These are phyloP conservation scores for Myotis pilosus DNA, from an alignment of 2,797 vertebrate species.

Conservation along the genomic window DNA sequence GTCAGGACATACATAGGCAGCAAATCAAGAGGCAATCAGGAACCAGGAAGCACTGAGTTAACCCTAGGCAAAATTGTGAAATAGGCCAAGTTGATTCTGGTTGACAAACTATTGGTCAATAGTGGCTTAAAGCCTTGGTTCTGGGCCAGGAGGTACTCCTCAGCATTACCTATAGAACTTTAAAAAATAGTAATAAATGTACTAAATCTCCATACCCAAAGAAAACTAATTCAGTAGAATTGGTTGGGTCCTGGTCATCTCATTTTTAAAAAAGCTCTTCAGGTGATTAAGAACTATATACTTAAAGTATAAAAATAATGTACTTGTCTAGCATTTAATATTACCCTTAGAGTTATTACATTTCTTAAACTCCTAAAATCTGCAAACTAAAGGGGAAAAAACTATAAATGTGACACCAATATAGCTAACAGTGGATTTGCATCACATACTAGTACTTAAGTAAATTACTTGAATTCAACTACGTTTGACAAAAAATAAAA, in stretches of 20 bases:
- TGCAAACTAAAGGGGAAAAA: neutral
- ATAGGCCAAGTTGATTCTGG: conserved; percentile 47
- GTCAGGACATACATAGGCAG: conserved; percentile 5
- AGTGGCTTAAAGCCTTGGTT: conserved; percentile 22
- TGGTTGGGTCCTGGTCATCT: neutral
- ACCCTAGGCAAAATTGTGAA: conserved; percentile 58
- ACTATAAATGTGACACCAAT: neutral
- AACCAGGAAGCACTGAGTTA: conserved; percentile 31
- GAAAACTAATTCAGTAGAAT: neutral
- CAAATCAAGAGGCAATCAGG: conserved; percentile 23
- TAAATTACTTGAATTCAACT: conserved; percentile 33
- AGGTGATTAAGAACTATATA: neutral
- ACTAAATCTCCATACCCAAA: neutral
- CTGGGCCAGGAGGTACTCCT: neutral
- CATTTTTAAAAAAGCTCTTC: conserved; percentile 7
- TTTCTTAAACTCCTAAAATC: conserved; percentile 39
- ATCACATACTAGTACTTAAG: neutral
- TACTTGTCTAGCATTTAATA: neutral
- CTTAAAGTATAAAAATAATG: conserved; percentile 3
- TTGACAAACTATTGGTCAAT: conserved; percentile 26
- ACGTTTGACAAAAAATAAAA: neutral
- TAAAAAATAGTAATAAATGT: neutral
- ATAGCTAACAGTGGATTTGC: neutral
- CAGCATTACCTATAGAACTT: neutral
- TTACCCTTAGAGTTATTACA: neutral